Evolutionary conservation across 2,797 vertebrate species (phyloP), one percentile per base, ranked within the genome.

Genomic region (Ceryle rudis): DNA sequence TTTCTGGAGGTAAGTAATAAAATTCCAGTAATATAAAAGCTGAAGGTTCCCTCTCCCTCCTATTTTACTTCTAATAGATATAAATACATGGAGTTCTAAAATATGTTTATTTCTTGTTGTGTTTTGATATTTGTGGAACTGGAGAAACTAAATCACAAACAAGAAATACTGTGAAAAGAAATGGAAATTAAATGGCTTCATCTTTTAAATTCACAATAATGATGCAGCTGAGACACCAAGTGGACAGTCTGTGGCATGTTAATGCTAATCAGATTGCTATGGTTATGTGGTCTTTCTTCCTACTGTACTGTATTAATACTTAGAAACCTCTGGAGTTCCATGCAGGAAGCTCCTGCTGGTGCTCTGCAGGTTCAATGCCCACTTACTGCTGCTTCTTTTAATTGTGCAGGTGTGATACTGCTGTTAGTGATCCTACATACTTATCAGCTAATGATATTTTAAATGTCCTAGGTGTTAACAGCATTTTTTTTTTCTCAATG

Each of bases 1-100:
- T 97, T 94, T 98, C 99, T 67, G 98, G 98, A 75, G 99, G 99
- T 99, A 96, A 98, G 98, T 97, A 75, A 33, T 74, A 54, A 82
- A 90, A 61, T 55, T 21, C 44, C 18, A 58, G 22, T 62, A 47
- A 41, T 71, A 2, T 6, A 64, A 72, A 14, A 62, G 5, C 18
- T 70, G 11, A 39, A 67, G 15, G 4, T 78, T 90, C 7, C 23
- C 6, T 78, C 6, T 20, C 4, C 6, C n/a, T 67, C 15, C 18
- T 93, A 4, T 78, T 91, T 58, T 64, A 39, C 9, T 79, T 91
- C 20, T 77, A 51, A 41, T 52, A 57, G 2, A 37, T 80, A 16
- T 66, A 95, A 75, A 44, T 64, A 26, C 5, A 7, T 58, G 12
- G 11, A 75, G 49, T 91, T 78, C 41, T 72, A 67, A 78, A 28